Evolutionary conservation across 2,113 vertebrate species (phyloP).

Genomic region (Catagonus wagneri): DNA sequence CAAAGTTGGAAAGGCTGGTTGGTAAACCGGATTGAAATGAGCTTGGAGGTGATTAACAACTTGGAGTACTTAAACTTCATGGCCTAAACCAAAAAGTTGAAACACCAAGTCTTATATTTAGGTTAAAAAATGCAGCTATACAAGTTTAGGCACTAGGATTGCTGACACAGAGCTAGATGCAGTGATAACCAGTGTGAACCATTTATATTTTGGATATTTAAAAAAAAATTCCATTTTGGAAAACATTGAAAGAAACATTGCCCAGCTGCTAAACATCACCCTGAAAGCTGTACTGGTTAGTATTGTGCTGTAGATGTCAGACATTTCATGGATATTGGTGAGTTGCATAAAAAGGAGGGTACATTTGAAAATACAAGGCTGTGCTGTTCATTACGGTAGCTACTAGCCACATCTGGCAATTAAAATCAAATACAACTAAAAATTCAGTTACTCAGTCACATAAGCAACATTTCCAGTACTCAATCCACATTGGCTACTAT

Average conservation of each 20-base stretch:
- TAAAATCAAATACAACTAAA: background rate
- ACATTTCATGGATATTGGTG: background rate
- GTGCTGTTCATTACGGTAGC: background rate
- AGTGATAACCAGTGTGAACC: conserved; percentile 36
- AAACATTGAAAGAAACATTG: conserved; percentile 47
- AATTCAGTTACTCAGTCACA: conserved; percentile 11
- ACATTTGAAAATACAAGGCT: conserved; percentile 42
- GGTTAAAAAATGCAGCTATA: conserved; percentile 31
- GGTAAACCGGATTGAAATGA: conserved; percentile 14
- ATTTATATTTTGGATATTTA: background rate
- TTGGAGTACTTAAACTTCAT: conserved; percentile 24
- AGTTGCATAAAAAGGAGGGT: conserved; percentile 34
- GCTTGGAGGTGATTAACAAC: conserved; percentile 33
- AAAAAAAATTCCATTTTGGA: background rate
- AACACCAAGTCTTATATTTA: conserved; percentile 24
- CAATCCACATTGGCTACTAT: background rate
- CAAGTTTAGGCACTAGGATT: background rate
- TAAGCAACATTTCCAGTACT: conserved; percentile 7
- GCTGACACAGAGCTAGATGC: conserved; percentile 30
- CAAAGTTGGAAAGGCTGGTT: conserved; percentile 20
- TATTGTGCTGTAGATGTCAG: background rate
- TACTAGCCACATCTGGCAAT: background rate
- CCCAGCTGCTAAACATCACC: conserved; percentile 9
- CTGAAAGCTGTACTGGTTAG: background rate
- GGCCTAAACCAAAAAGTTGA: conserved; percentile 31